Evolutionary conservation across 1,140 invertebrate genomes (phyloP).

Genomic region (Zaprionus camerounensis): DNA sequence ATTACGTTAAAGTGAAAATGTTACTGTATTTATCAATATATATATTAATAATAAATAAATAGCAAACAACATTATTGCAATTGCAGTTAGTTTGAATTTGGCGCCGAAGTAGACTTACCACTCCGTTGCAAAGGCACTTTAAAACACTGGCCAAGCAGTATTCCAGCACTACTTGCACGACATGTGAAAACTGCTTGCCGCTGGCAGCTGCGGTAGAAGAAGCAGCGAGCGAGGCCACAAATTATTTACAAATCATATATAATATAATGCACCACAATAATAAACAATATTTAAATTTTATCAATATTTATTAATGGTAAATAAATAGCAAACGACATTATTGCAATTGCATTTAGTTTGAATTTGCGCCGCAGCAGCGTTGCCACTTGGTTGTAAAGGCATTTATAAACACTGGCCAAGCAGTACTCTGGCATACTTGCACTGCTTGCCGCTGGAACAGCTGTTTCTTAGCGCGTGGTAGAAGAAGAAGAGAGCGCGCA

Average conservation of each 20-base stretch:
- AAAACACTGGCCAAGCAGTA: background rate
- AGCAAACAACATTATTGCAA: background rate
- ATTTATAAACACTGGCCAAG: background rate
- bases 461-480: slow-evolving; percentile 25
- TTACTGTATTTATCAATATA: slow-evolving; percentile 59
- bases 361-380: slow-evolving; percentile 11
- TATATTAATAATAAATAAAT: slow-evolving; percentile 38
- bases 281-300: slow-evolving; percentile 42
- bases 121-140: background rate
- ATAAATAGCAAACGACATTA: slow-evolving; percentile 23
- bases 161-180: background rate
- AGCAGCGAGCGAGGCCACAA: slow-evolving; percentile 35
- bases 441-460: slow-evolving; percentile 29
- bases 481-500: slow-evolving; percentile 52
- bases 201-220: slow-evolving; percentile 23
- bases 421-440: background rate
- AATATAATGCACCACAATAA: slow-evolving; percentile 37
- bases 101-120: slow-evolving; percentile 2
- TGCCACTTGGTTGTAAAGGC: background rate
- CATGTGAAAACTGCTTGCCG: slow-evolving; percentile 11
- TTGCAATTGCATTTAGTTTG: slow-evolving; percentile 2
- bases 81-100: slow-evolving; percentile 16
- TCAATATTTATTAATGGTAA: slow-evolving; percentile 29
- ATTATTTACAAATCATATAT: slow-evolving; percentile 43
- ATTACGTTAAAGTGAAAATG: slow-evolving; percentile 59